Conservation (phyloP, 2,888 invertebrate species). For the Agrochola macilenta region DNA sequence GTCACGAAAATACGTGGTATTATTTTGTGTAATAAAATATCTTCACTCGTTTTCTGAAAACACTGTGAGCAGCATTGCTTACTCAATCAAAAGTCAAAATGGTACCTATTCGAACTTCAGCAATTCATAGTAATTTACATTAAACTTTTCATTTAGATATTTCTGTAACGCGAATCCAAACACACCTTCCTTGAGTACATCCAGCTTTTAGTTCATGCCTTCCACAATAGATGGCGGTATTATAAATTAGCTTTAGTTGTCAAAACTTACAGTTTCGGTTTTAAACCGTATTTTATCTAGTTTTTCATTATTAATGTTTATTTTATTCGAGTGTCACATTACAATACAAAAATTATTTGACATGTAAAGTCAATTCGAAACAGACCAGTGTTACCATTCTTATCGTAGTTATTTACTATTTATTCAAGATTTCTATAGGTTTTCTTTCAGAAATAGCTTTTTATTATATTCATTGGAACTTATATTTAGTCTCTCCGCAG, state of each 20-base stretch:
- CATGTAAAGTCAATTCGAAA: background rate
- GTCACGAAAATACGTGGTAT: conserved; percentile 15
- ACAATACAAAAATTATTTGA: background rate
- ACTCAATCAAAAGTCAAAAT: conserved; percentile 5
- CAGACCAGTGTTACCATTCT: background rate
- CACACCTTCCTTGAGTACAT: background rate
- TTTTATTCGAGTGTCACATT: background rate
- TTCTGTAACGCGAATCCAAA: background rate
- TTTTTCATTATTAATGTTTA: background rate
- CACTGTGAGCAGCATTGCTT: background rate
- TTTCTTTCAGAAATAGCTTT: background rate
- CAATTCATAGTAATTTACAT: background rate
- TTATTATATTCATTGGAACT: background rate
- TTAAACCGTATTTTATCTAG: conserved; percentile 3
- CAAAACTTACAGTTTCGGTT: background rate
- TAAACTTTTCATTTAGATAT: background rate
- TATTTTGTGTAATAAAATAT: background rate
- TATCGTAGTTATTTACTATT: background rate
- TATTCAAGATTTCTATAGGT: background rate
- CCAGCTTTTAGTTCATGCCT: background rate
- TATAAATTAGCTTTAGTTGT: background rate
- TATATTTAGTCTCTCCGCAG: too few relatives aligned
- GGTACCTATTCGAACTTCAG: background rate
- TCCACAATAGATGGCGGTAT: conserved; percentile 44
- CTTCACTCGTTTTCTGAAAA: background rate